These are phyloP conservation scores for Triplophysa dalaica DNA, from an alignment of 2,113 vertebrate species.

Conservation along the genomic window DNA sequence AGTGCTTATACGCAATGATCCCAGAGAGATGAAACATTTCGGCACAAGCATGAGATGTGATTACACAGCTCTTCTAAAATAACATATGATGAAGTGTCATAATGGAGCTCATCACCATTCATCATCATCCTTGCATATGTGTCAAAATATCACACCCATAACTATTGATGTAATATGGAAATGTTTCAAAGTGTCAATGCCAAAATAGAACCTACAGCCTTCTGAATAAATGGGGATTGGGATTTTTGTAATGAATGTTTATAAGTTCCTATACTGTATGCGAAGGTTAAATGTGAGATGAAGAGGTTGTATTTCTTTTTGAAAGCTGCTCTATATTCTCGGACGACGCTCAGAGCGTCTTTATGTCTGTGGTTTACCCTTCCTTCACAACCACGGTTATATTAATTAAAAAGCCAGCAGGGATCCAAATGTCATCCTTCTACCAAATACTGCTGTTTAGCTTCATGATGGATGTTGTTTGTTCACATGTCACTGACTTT, in stretches of 20 bases:
- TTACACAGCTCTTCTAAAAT: conserved; percentile 10
- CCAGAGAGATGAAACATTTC: conserved; percentile 13
- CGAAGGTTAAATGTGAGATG: conserved; percentile 42
- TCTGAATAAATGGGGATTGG: no score
- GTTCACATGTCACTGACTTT: conserved; percentile 36
- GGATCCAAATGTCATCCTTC: conserved; percentile 56
- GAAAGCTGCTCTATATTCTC: neutral
- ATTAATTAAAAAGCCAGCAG: conserved; percentile 54
- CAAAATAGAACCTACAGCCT: no score
- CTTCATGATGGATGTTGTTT: conserved; percentile 54
- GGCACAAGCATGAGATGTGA: neutral
- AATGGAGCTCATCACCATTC: conserved; percentile 5
- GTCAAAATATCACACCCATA: neutral
- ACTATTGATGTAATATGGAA: neutral
- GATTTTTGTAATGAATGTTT: neutral
- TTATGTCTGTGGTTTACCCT: neutral
- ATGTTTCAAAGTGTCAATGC: no score
- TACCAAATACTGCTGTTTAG: conserved; percentile 54
- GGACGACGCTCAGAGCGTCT: neutral
- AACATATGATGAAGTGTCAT: conserved; percentile 8
- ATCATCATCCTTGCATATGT: conserved; percentile 1
- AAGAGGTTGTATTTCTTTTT: neutral
- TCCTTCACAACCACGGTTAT: conserved; percentile 36
- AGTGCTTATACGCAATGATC: conserved; percentile 17
- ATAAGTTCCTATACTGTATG: conserved; percentile 1